A percentile compares a stretch with the other conserved stretches of the same genome.
phyloP scores from a whole-genome alignment of 1,140 invertebrate species.

The Philotrypesis tridentata region DNA sequence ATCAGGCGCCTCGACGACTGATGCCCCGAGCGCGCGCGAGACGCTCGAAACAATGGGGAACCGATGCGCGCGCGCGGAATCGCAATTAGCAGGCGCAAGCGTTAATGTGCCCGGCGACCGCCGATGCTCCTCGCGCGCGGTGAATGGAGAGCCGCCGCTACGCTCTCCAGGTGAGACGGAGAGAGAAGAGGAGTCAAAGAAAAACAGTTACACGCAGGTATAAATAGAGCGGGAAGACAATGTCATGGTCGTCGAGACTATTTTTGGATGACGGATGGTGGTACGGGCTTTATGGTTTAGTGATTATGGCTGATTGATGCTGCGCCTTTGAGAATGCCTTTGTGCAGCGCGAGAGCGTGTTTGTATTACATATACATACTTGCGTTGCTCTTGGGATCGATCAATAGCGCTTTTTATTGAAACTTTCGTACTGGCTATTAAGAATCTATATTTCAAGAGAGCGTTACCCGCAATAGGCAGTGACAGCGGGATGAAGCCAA shows the following conservation, averaged over 20 bases:
- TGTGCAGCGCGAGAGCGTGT: neutral
- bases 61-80: neutral
- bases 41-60: neutral
- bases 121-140: neutral
- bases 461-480: too few relatives aligned
- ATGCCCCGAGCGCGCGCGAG: too few relatives aligned
- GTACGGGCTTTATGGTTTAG: too few relatives aligned
- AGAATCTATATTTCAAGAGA: too few relatives aligned
- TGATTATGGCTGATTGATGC: neutral
- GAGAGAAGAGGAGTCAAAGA: neutral
- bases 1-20: conserved; percentile 3
- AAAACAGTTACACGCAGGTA: conserved; percentile 26
- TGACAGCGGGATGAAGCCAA: too few relatives aligned
- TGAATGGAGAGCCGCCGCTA: neutral
- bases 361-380: too few relatives aligned
- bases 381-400: too few relatives aligned
- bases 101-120: conserved; percentile 2
- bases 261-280: neutral
- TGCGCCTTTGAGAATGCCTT: neutral
- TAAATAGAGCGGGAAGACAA: conserved; percentile 42
- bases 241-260: conserved; percentile 23
- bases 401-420: too few relatives aligned
- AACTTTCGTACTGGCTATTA: too few relatives aligned
- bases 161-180: neutral
- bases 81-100: conserved; percentile 5